Base-by-base conservation (phyloP, 1,140 invertebrate genomes). In the Heliothis virescens region DNA sequence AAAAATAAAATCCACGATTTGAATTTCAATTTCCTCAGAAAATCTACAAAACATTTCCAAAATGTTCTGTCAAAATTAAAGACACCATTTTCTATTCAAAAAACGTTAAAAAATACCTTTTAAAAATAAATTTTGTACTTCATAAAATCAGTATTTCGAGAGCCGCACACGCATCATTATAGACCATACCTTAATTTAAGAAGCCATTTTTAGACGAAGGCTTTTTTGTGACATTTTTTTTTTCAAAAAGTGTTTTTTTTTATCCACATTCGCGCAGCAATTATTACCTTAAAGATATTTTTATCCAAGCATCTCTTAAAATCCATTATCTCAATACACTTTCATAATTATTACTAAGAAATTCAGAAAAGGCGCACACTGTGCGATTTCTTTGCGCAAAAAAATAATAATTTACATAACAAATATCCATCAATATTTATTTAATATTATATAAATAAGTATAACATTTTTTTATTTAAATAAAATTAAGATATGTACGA, bases 391-490 rank as follows among this genome's bases (percentile, higher is more conserved):
- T 57, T 18, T 57, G 21, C 59, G 21, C 48, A 15, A n/a, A 18
- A 50, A 63, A 63, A 76, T 9, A 76, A 76, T 75, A 75, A 75
- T 75, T 53, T 65, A 76, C 34, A 41, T 76, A 76, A 76, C 74
- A 53, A 76, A 76, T 34, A 76, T 65, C 13, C 34, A 21, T 63
- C 74, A 76, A 53, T 65, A 65, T 52, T 76, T 65, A 65, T 52
- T 76, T 65, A 16, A 63, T 65, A 41, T 52, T 47, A 62, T 48
- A 69, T 53, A 53, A 34, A 76, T 62, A 76, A 57, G 16, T 59
- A 18, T 47, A 74, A 73, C 34, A 41, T 59, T 63, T 62, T 63
- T 63, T 65, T 60, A 41, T 59, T 21, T 48, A 57, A 73, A 55
- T 76, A 50, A 76, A 76, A 65, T 63, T 52, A 76, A 63, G 74